Percentiles rank a stretch among this genome's conserved stretches.
Conservation (phyloP, 2,797 vertebrate species). For the Mycteria americana region DNA sequence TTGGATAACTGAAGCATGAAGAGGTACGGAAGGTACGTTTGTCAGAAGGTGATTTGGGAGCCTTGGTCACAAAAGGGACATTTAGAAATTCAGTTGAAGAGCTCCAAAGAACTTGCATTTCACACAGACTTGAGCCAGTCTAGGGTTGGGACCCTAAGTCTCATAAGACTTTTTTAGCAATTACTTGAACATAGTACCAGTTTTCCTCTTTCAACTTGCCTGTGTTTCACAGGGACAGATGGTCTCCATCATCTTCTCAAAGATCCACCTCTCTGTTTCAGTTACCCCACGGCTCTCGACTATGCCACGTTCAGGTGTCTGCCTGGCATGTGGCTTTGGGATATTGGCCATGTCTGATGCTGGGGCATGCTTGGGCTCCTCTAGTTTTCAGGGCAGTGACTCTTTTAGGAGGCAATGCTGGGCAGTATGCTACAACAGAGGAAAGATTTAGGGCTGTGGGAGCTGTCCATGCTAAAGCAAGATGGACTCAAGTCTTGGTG, state of each 20-base stretch:
- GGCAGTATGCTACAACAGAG: background rate
- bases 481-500: background rate
- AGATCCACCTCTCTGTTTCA: background rate
- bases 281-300: rapidly evolving
- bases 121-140: background rate
- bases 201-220: background rate
- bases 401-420: background rate
- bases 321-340: background rate
- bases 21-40: background rate
- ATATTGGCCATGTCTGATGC: background rate
- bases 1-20: background rate
- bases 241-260: background rate
- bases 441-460: background rate
- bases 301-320: rapidly evolving
- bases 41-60: background rate
- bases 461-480: background rate
- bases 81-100: background rate
- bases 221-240: background rate
- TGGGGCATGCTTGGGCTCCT: background rate
- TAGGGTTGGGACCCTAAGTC: background rate
- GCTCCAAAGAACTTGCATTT: background rate
- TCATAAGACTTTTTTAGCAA: background rate
- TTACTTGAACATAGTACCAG: background rate
- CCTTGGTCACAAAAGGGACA: background rate
- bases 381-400: background rate